phyloP scores from a whole-genome alignment of 2,888 invertebrate species.

The Euplexia lucipara region DNA sequence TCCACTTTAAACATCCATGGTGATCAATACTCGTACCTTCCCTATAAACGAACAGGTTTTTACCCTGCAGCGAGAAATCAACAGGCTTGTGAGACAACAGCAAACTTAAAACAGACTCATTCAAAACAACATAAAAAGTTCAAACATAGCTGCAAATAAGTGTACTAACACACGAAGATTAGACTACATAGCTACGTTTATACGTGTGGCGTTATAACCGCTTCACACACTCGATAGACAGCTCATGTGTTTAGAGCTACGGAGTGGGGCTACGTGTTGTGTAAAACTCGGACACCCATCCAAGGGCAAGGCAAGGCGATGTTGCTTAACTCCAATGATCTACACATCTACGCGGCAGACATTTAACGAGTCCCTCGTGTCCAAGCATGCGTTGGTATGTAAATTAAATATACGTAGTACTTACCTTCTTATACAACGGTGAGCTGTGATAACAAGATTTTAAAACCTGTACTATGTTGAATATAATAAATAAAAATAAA shows the following conservation, averaged over 20 bases:
- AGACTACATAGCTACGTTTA: not conserved
- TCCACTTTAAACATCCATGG: too few relatives aligned
- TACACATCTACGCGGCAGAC: constrained; percentile 55
- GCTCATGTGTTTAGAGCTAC: constrained; percentile 9
- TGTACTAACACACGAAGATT: not conserved
- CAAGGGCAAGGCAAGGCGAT: constrained; percentile 59
- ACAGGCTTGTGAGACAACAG: too few relatives aligned
- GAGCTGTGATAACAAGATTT: constrained; percentile 13
- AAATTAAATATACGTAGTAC: constrained; percentile 38
- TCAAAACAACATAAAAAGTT: too few relatives aligned
- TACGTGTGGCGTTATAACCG: too few relatives aligned
- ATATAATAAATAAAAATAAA: too few relatives aligned
- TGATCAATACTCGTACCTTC: too few relatives aligned
- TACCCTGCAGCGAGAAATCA: too few relatives aligned
- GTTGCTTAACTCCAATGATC: constrained; percentile 53
- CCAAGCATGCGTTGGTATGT: constrained; percentile 56
- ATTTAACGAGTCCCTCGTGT: constrained; percentile 61
- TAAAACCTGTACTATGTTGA: constrained; percentile 17
- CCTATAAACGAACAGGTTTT: too few relatives aligned
- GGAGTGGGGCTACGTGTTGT: constrained; percentile 43
- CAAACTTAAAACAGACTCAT: too few relatives aligned
- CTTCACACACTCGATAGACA: constrained; percentile 5
- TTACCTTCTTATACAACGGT: constrained; percentile 15
- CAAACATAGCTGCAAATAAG: not conserved
- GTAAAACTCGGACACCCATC: constrained; percentile 50